phyloP scores from a whole-genome alignment of 2,113 vertebrate genomes.

The Heteronetta atricapilla region DNA sequence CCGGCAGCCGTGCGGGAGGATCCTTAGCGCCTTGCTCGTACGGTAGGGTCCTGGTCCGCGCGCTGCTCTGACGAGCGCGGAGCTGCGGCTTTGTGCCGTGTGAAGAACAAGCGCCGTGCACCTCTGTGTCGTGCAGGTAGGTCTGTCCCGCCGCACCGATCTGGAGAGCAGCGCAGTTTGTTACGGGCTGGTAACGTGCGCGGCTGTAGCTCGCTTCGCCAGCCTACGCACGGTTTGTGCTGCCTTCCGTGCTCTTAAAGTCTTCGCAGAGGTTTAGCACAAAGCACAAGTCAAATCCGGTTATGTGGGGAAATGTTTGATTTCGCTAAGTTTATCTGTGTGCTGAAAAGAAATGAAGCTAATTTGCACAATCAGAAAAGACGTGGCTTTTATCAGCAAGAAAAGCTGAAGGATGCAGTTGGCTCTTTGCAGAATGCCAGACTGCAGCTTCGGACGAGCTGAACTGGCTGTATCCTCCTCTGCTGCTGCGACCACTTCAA shows the following conservation, averaged over 20 bases:
- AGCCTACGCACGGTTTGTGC: neutral
- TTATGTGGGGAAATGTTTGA: neutral
- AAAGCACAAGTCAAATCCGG: neutral
- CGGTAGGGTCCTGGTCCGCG: rapidly evolving
- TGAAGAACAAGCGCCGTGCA: neutral
- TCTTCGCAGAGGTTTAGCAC: neutral
- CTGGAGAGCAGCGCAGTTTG: neutral
- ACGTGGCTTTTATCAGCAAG: neutral
- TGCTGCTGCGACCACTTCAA: neutral
- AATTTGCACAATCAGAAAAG: neutral
- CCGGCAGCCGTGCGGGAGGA: rapidly evolving
- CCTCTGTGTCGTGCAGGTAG: neutral
- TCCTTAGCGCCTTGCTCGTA: rapidly evolving
- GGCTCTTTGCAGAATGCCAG: neutral
- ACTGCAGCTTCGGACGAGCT: neutral
- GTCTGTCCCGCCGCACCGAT: rapidly evolving
- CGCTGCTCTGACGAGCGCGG: neutral
- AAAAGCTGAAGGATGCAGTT: neutral
- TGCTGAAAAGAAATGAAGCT: neutral
- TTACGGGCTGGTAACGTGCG: rapidly evolving
- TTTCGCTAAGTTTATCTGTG: neutral
- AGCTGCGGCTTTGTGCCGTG: rapidly evolving
- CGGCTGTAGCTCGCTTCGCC: neutral
- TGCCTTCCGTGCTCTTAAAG: neutral
- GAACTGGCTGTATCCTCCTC: neutral